Evolutionary conservation across 2,113 vertebrate species (phyloP).

Genomic region (Heloderma charlesbogerti): DNA sequence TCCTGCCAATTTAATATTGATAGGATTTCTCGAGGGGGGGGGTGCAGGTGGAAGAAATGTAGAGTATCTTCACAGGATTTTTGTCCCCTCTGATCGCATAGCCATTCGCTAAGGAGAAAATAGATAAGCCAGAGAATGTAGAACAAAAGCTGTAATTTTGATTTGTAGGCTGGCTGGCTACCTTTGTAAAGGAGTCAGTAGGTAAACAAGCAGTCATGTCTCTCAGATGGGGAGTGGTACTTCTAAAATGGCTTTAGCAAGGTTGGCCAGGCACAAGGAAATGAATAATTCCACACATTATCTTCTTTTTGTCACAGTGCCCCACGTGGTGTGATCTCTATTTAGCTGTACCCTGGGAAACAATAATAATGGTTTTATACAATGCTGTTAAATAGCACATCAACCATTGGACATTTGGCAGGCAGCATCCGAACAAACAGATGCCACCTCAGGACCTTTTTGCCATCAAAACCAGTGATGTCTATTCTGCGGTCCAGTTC

Average conservation of each 20-base stretch:
- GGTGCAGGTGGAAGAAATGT: too few relatives aligned
- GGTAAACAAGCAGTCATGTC: neutral
- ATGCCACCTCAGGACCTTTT: neutral
- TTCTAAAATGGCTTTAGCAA: neutral
- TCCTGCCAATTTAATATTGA: neutral
- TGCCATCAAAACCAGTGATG: neutral
- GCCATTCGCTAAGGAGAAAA: neutral
- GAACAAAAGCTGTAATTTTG: neutral
- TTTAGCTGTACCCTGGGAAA: neutral
- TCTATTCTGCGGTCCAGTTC: neutral
- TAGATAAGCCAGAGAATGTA: neutral
- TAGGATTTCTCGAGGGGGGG: neutral
- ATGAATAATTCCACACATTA: neutral
- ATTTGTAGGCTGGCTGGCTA: neutral
- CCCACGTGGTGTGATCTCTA: neutral
- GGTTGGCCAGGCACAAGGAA: too few relatives aligned
- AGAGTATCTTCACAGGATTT: neutral
- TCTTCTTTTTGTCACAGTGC: neutral
- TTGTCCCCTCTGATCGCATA: neutral
- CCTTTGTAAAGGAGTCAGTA: neutral
- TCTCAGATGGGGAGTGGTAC: neutral
- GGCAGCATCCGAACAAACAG: neutral
- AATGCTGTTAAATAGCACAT: neutral
- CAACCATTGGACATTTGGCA: neutral
- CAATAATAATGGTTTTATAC: neutral